These are phyloP conservation scores for Sorex maritimensis DNA, from an alignment of 2,797 vertebrate species.

Conservation along the genomic window DNA sequence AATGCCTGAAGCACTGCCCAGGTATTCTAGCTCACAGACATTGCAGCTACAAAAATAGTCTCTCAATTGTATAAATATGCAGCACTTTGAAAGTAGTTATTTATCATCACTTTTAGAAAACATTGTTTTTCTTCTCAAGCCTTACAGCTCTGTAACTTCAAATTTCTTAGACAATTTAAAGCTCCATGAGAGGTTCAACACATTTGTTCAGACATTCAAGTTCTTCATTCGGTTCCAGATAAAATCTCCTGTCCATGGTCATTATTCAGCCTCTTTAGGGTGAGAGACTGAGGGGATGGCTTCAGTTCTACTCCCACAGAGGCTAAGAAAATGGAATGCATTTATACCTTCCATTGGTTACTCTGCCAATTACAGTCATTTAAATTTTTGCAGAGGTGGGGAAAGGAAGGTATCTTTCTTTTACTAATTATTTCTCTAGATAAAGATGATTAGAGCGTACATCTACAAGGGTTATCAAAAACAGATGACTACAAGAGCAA, in stretches of 20 bases:
- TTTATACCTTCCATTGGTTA: not conserved
- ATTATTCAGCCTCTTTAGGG: conserved; percentile 70
- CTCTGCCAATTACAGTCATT: conserved; percentile 58
- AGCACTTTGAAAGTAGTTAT: conserved; percentile 84
- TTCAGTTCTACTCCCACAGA: conserved; percentile 56
- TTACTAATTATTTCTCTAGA: conserved; percentile 57
- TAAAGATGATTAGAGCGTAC: not conserved
- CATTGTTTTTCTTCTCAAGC: conserved; percentile 82
- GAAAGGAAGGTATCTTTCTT: conserved; percentile 65
- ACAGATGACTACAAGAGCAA: conserved; percentile 23
- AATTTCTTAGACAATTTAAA: conserved; percentile 72
- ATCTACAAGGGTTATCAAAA: conserved; percentile 52
- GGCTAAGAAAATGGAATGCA: conserved; percentile 38
- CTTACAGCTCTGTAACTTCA: conserved; percentile 72
- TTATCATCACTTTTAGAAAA: conserved; percentile 89
- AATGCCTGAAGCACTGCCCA: conserved; percentile 81
- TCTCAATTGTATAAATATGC: conserved; percentile 87
- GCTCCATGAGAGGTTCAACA: not conserved
- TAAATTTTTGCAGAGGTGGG: conserved; percentile 55
- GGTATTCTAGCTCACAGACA: conserved; percentile 82
- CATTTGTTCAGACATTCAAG: conserved; percentile 41
- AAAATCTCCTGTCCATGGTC: conserved; percentile 70
- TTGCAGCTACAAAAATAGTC: conserved; percentile 85
- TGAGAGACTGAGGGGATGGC: conserved; percentile 35
- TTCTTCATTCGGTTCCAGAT: conserved; percentile 65